Percentiles rank a stretch among this genome's conserved stretches.
Conservation (phyloP, 2,113 vertebrate species). For the Xenopus laevis region DNA sequence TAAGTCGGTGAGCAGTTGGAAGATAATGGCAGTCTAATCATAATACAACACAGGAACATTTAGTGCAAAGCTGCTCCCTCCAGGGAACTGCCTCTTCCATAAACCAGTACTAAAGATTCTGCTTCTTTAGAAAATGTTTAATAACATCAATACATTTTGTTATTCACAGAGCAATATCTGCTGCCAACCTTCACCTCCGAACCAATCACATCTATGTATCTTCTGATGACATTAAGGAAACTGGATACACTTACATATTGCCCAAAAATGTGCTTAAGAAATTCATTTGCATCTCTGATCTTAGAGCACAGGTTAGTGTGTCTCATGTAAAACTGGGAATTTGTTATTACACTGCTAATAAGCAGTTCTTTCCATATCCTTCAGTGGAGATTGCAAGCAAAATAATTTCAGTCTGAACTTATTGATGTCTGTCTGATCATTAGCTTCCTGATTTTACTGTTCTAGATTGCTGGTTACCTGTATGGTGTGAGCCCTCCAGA, state of each 20-base stretch:
- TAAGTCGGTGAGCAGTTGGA: slow-evolving; percentile 48
- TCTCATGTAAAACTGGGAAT: too few species aligned
- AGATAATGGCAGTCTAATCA: too few species aligned
- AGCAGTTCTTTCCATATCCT: too few species aligned
- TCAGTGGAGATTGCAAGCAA: too few species aligned
- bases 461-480: slow-evolving; percentile 95
- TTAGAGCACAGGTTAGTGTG: slow-evolving; percentile 83
- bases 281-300: slow-evolving; percentile 97
- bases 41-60: too few species aligned
- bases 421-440: too few species aligned
- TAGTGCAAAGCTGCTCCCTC: too few species aligned
- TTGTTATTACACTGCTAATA: too few species aligned
- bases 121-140: too few species aligned
- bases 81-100: too few species aligned
- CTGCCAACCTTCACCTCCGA: slow-evolving; percentile 92
- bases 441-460: not conserved
- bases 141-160: not conserved
- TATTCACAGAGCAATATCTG: slow-evolving; percentile 87
- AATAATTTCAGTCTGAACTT: too few species aligned
- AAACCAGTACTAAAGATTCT: too few species aligned
- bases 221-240: slow-evolving; percentile 97
- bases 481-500: slow-evolving; percentile 97
- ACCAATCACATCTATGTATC: slow-evolving; percentile 99
- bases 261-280: slow-evolving; percentile 98
- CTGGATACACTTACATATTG: slow-evolving; percentile 95